A percentile compares a stretch with the other conserved stretches of the same genome.
Evolutionary conservation across 2,888 invertebrate species (phyloP).

Genomic region (Anoplius nigerrimus): DNA sequence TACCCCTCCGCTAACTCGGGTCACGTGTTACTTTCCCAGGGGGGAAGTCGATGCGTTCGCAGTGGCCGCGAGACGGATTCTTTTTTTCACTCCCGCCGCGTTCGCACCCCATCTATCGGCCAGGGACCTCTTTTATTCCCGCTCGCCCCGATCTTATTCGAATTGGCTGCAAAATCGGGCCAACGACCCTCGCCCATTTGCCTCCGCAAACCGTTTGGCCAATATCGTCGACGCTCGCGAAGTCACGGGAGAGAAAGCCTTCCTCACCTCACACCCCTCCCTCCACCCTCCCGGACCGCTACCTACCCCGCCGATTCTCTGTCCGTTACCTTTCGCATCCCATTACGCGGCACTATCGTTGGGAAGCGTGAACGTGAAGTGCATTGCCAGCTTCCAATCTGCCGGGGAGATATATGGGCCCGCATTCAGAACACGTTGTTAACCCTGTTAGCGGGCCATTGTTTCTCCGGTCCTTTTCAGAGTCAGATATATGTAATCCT

Average conservation of each 20-base stretch:
- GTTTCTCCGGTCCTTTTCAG: too few relatives aligned
- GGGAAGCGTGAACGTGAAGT: too few relatives aligned
- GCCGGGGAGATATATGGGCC: too few relatives aligned
- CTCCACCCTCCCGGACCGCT: not conserved
- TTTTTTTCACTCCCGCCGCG: slow-evolving; percentile 4
- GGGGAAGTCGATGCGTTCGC: not conserved
- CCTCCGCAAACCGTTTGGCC: slow-evolving; percentile 9
- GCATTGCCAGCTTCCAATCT: too few relatives aligned
- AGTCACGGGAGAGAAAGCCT: too few relatives aligned
- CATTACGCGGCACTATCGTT: too few relatives aligned
- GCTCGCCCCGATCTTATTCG: slow-evolving; percentile 12
- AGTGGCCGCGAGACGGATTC: not conserved
- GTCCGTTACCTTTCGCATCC: too few relatives aligned
- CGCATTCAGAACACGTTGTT: too few relatives aligned
- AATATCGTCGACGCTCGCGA: too few relatives aligned
- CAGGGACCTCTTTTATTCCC: not conserved
- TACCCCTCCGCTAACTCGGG: slow-evolving; percentile 4
- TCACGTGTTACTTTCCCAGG: slow-evolving; percentile 31
- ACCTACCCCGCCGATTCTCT: too few relatives aligned
- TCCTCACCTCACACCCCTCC: not conserved
- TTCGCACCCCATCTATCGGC: not conserved
- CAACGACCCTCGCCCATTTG: slow-evolving; percentile 37
- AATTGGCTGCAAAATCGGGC: slow-evolving; percentile 31
- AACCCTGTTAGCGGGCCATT: too few relatives aligned
- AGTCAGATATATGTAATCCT: too few relatives aligned